Evolutionary conservation across 2,888 invertebrate genomes (phyloP).

Genomic region (Epiblema foenella): DNA sequence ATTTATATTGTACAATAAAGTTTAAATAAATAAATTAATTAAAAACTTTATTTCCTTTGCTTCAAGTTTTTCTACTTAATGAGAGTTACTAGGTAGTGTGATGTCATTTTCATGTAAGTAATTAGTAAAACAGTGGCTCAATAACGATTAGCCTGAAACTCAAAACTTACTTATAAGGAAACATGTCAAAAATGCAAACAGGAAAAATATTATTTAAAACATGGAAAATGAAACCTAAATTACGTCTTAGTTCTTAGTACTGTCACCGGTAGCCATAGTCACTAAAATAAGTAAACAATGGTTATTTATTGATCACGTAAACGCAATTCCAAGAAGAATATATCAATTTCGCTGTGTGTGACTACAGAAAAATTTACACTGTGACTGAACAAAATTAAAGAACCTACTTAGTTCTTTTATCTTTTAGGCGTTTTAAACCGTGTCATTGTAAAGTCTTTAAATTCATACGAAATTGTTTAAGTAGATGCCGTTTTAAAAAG

Average conservation of each 20-base stretch:
- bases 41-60: too few relatives aligned
- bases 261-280: neutral
- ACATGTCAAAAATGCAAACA: too few relatives aligned
- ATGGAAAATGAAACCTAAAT: too few relatives aligned
- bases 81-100: too few relatives aligned
- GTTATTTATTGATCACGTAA: conserved; percentile 4
- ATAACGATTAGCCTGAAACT: too few relatives aligned
- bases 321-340: conserved; percentile 1
- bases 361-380: neutral
- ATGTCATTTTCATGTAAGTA: too few relatives aligned
- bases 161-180: too few relatives aligned
- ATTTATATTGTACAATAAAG: too few relatives aligned
- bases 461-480: conserved; percentile 9
- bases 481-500: conserved; percentile 20
- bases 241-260: conserved; percentile 4
- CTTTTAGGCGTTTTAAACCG: neutral
- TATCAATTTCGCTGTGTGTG: neutral
- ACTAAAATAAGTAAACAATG: neutral
- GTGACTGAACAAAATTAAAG: conserved; percentile 5
- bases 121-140: too few relatives aligned
- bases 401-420: neutral
- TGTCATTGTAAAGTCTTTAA: conserved; percentile 20
- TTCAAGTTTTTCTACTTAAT: too few relatives aligned
- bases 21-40: too few relatives aligned
- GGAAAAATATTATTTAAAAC: too few relatives aligned